phyloP scores from a whole-genome alignment of 1,140 invertebrate species.

The Druon quercuslanigerum region DNA sequence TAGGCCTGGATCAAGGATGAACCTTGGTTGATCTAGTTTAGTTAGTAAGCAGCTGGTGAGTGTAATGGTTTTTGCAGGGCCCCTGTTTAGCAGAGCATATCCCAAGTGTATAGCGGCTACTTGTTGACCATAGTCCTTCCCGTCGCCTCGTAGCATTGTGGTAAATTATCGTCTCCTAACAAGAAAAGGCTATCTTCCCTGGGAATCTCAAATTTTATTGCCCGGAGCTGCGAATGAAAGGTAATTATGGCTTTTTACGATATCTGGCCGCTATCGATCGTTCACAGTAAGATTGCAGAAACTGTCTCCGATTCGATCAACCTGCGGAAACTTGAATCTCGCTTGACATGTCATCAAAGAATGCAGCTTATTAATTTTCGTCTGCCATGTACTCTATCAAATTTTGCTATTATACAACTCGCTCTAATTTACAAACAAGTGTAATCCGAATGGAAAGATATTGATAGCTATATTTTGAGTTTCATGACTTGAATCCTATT shows the following conservation, averaged over 20 bases:
- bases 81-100: constrained; percentile 51
- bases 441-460: too few relatives aligned
- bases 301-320: constrained; percentile 31
- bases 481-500: too few relatives aligned
- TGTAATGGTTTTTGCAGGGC: constrained; percentile 55
- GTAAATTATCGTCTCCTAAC: constrained; percentile 64
- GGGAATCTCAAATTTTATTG: constrained; percentile 68
- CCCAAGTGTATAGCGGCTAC: constrained; percentile 58
- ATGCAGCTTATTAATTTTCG: background rate
- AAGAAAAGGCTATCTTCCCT: constrained; percentile 59
- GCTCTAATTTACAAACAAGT: too few relatives aligned
- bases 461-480: too few relatives aligned
- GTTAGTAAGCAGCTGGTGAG: constrained; percentile 40
- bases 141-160: constrained; percentile 44
- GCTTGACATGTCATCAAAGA: background rate
- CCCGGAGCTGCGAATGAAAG: constrained; percentile 64
- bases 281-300: constrained; percentile 12
- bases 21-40: background rate
- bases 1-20: background rate
- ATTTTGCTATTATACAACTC: too few relatives aligned
- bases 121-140: constrained; percentile 65
- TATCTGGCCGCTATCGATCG: constrained; percentile 44
- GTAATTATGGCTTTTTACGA: constrained; percentile 68
- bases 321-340: background rate
- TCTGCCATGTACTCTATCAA: too few relatives aligned